phyloP scores from a whole-genome alignment of 2,888 invertebrate species.

The Andricus curvator region DNA sequence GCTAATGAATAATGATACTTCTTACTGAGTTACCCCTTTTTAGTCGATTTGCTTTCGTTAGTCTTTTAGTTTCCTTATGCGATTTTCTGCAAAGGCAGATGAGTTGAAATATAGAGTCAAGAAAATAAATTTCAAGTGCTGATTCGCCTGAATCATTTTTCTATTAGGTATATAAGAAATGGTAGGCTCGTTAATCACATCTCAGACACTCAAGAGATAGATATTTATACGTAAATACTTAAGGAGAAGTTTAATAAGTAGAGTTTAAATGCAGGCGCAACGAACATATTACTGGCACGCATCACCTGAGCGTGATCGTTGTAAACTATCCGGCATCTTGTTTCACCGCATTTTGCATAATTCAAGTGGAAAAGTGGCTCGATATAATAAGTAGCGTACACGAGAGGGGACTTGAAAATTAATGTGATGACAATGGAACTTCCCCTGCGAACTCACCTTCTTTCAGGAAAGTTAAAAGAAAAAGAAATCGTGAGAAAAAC shows the following conservation, averaged over 20 bases:
- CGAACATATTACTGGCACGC: slow-evolving; percentile 50
- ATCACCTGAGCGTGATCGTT: slow-evolving; percentile 23
- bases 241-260: slow-evolving; percentile 24
- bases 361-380: slow-evolving; percentile 50
- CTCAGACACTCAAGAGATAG: background rate
- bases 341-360: slow-evolving; percentile 60
- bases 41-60: background rate
- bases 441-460: background rate
- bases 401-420: background rate
- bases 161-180: background rate
- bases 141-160: background rate
- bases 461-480: background rate
- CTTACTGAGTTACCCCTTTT: background rate
- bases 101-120: background rate
- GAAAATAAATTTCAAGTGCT: background rate
- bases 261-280: slow-evolving; percentile 31
- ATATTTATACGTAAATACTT: slow-evolving; percentile 16
- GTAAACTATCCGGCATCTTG: slow-evolving; percentile 42
- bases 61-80: background rate
- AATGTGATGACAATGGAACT: background rate
- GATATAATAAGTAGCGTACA: background rate
- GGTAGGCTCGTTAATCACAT: slow-evolving; percentile 10
- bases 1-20: slow-evolving; percentile 16
- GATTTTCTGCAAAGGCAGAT: background rate
- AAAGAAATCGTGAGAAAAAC: background rate